phyloP scores from a whole-genome alignment of 2,113 vertebrate species.

The Okapia johnstoni region DNA sequence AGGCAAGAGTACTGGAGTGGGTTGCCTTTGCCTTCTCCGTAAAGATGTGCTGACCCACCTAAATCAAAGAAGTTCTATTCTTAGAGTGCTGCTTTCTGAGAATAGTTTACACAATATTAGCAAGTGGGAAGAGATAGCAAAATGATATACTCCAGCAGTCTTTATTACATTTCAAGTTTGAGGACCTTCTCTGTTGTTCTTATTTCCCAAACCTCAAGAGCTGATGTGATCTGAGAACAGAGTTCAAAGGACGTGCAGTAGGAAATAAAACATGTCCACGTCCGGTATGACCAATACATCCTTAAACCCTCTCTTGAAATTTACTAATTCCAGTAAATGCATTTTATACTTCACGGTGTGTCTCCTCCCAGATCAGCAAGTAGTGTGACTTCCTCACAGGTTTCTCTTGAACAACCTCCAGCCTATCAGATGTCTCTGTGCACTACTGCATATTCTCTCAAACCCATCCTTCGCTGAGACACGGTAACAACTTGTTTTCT shows the following conservation, averaged over 20 bases:
- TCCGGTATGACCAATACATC: not conserved
- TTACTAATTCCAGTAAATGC: not conserved
- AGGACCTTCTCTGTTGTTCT: slow-evolving; percentile 14
- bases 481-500: not conserved
- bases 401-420: not conserved
- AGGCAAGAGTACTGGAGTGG: no score
- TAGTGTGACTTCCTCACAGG: not conserved
- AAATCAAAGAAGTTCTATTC: slow-evolving; percentile 26
- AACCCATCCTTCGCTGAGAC: not conserved
- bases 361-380: not conserved
- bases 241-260: not conserved
- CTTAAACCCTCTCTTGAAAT: not conserved
- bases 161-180: slow-evolving; percentile 58
- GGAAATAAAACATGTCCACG: not conserved
- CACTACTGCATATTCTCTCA: not conserved
- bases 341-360: not conserved
- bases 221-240: not conserved
- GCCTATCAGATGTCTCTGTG: not conserved
- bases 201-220: slow-evolving; percentile 43
- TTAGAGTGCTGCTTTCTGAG: not conserved
- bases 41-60: slow-evolving; percentile 38
- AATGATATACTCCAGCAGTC: slow-evolving; percentile 18
- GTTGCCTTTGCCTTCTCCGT: not conserved
- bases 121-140: slow-evolving; percentile 8
- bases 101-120: slow-evolving; percentile 32